Evolutionary conservation across 2,888 invertebrate genomes (phyloP).

Genomic region (Drosophila mimica): DNA sequence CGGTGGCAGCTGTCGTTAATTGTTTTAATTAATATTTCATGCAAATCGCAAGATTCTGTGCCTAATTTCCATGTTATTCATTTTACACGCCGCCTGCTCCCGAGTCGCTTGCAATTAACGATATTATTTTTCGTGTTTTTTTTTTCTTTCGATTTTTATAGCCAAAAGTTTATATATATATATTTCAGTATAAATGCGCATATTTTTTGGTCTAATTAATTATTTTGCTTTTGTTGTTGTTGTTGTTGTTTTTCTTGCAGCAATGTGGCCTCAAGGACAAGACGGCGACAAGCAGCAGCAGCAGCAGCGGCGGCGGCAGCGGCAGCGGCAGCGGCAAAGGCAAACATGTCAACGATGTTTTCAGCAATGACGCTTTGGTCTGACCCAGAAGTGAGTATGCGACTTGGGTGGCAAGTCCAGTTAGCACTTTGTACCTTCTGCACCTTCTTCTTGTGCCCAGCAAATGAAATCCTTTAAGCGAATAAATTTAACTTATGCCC

Average conservation of each 20-base stretch:
- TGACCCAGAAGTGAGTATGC: constrained; percentile 84
- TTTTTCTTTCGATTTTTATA: constrained; percentile 13
- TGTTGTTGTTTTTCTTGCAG: constrained; percentile 54
- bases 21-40: constrained; percentile 83
- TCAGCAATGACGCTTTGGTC: constrained; percentile 84
- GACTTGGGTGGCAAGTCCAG: constrained; percentile 17
- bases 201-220: constrained; percentile 35
- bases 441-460: not conserved
- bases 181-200: not conserved
- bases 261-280: constrained; percentile 84
- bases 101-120: constrained; percentile 56
- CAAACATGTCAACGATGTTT: constrained; percentile 85
- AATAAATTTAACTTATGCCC: constrained; percentile 40
- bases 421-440: not conserved
- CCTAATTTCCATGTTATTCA: constrained; percentile 63
- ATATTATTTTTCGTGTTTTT: constrained; percentile 54
- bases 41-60: constrained; percentile 44
- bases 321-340: constrained; percentile 52
- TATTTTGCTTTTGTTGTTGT: not conserved
- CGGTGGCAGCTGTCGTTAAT: constrained; percentile 70
- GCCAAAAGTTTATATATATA: not conserved
- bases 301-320: constrained; percentile 32
- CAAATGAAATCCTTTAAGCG: constrained; percentile 16
- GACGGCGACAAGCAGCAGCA: constrained; percentile 43
- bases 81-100: constrained; percentile 1